Percentiles rank a stretch among this genome's conserved stretches.
phyloP scores from a whole-genome alignment of 2,797 vertebrate genomes.

The Hyperoplus lanceolatus region DNA sequence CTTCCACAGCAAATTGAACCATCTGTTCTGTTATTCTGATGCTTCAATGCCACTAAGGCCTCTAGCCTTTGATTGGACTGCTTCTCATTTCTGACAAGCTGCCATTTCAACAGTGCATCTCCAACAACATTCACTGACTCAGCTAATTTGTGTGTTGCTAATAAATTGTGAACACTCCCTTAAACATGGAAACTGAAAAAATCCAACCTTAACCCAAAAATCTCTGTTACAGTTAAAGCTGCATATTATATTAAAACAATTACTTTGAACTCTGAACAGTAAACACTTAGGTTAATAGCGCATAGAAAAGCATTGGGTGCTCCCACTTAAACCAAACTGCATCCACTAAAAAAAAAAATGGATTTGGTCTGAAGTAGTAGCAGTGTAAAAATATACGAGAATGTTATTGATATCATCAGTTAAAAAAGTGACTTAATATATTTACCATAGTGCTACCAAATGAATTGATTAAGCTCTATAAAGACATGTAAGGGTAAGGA shows the following conservation, averaged over 20 bases:
- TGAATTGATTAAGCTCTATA: conserved; percentile 4
- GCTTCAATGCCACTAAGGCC: neutral
- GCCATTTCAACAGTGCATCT: neutral
- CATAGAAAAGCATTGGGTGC: conserved; percentile 22
- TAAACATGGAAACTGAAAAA: conserved; percentile 7
- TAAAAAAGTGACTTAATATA: conserved; percentile 39
- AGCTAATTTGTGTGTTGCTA: neutral
- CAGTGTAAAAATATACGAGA: conserved; percentile 44
- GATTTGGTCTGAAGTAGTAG: conserved; percentile 17
- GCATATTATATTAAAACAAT: conserved; percentile 24
- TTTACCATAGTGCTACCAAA: conserved; percentile 30
- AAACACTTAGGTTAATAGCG: conserved; percentile 42
- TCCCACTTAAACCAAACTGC: conserved; percentile 20
- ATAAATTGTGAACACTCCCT: neutral
- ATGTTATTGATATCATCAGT: conserved; percentile 32
- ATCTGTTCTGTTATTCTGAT: neutral
- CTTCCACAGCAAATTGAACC: neutral
- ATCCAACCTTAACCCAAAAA: neutral
- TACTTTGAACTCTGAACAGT: conserved; percentile 19
- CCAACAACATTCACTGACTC: neutral
- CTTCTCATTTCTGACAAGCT: neutral
- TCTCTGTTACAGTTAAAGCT: conserved; percentile 45
- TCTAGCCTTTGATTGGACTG: neutral
- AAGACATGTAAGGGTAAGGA: conserved; percentile 11
- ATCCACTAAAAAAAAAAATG: neutral